Conservation (phyloP, 2,797 vertebrate species). For the Coluber constrictor region DNA sequence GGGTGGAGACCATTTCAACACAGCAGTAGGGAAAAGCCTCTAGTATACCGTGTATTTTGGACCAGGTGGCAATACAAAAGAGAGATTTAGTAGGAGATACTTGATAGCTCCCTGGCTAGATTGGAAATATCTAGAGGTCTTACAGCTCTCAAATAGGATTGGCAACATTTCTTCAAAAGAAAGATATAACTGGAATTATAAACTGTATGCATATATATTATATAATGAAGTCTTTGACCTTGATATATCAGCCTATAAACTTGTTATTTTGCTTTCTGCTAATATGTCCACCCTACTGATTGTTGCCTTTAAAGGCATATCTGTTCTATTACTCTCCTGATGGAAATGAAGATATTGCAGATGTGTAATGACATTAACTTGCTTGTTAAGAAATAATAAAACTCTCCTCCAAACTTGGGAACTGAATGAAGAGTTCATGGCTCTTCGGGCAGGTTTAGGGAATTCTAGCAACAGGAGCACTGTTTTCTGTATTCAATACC, state of each 20-base stretch:
- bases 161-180: neutral
- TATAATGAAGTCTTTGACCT: constrained; percentile 40
- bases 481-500: neutral
- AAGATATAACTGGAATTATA: constrained; percentile 24
- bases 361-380: constrained; percentile 16
- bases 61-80: neutral
- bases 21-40: neutral
- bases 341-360: neutral
- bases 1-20: neutral
- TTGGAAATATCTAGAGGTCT: neutral
- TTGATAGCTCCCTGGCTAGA: too few species aligned
- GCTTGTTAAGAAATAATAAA: constrained; percentile 10
- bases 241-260: constrained; percentile 35
- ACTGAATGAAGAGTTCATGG: neutral
- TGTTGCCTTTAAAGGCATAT: neutral
- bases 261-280: constrained; percentile 30
- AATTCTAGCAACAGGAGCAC: neutral
- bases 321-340: constrained; percentile 25
- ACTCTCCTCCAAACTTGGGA: constrained; percentile 1
- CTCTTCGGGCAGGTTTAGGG: neutral
- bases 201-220: constrained; percentile 12
- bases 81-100: neutral
- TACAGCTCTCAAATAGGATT: neutral
- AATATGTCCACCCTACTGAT: constrained; percentile 17
- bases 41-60: neutral